Percentiles rank a stretch among this genome's conserved stretches.
Conservation (phyloP, 2,797 vertebrate species). For the Mus minutoides region DNA sequence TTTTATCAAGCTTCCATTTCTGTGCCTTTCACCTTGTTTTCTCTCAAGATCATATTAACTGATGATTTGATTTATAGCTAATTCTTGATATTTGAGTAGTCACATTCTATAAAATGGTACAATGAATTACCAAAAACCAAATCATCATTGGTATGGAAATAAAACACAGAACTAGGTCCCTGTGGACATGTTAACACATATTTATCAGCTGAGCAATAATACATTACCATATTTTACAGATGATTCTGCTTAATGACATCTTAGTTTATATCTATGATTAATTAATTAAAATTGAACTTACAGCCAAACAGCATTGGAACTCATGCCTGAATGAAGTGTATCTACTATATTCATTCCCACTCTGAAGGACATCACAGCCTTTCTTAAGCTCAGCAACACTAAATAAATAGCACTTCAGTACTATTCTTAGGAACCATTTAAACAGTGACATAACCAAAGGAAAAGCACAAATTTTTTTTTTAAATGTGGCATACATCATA, state of each 20-base stretch:
- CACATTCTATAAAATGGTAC: not conserved
- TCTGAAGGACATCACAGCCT: conserved; percentile 37
- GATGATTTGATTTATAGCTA: conserved; percentile 42
- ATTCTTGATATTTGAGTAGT: conserved; percentile 46
- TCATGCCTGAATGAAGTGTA: conserved; percentile 49
- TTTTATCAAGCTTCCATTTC: conserved; percentile 49
- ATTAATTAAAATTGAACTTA: conserved; percentile 53
- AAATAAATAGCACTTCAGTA: conserved; percentile 46
- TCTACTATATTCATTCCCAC: not conserved
- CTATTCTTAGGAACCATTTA: conserved; percentile 41
- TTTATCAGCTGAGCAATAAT: conserved; percentile 26
- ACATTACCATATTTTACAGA: conserved; percentile 49
- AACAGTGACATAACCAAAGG: conserved; percentile 58
- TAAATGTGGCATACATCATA: conserved; percentile 56
- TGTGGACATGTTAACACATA: conserved; percentile 35
- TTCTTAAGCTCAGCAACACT: conserved; percentile 52
- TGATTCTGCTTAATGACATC: conserved; percentile 57
- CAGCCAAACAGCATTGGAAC: conserved; percentile 41
- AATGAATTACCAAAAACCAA: conserved; percentile 51
- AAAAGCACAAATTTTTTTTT: conserved; percentile 61
- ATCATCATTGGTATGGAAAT: conserved; percentile 21
- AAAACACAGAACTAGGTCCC: conserved; percentile 42
- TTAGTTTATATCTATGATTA: conserved; percentile 52
- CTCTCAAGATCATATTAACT: conserved; percentile 29
- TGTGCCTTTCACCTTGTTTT: not conserved